Base-by-base conservation (phyloP, 2,113 vertebrate species). In the Malaclemys terrapin region DNA sequence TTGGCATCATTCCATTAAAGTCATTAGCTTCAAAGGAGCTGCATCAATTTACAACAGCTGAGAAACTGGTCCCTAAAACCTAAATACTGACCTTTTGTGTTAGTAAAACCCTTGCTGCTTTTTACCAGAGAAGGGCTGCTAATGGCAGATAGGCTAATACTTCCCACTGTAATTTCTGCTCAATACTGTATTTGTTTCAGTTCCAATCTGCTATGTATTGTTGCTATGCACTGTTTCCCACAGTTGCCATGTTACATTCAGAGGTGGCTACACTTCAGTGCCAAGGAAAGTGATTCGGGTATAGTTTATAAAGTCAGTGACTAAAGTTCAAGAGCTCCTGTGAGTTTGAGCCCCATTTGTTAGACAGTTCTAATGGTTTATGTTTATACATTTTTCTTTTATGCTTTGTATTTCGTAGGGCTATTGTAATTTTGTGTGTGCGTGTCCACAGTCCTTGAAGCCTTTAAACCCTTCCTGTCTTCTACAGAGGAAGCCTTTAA, bases 1-100 rank as follows among this genome's bases (percentile, higher is more conserved):
- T 7, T 84, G 87, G 80, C 91, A 7, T 50, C 94, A 42, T 25
- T 95, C 72, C 87, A 85, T 53, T n/a, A 53, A 88, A 93, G 45
- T 80, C 90, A 78, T 49, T 84, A 78, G 42, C 87, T 87, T 90
- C 16, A 53, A n/a, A 84, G 52, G 45, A 91, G 10, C 59, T 90
- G 81, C 86, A 87, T 76, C 85, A 35, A 0, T 86, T 82, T 91
- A 45, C 80, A 80, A 17, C 0, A 0, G 49, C 52, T 91, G 87
- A 88, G 38, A 72, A 80, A 87, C 81, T 82, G 56, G 88, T 84
- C 85, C 38, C 29, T 45, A 79, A 81, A 42, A 62, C 82, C 85
- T 88, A 25, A 78, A 86, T 75, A 42, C 27, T 91, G 89, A 3
- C 82, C 42, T 45, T 45, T 45, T 87, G 78, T 56, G 19, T 88